These are phyloP conservation scores for Apomyelois bistriatella DNA, from an alignment of 2,888 invertebrate genomes.

Conservation along the genomic window DNA sequence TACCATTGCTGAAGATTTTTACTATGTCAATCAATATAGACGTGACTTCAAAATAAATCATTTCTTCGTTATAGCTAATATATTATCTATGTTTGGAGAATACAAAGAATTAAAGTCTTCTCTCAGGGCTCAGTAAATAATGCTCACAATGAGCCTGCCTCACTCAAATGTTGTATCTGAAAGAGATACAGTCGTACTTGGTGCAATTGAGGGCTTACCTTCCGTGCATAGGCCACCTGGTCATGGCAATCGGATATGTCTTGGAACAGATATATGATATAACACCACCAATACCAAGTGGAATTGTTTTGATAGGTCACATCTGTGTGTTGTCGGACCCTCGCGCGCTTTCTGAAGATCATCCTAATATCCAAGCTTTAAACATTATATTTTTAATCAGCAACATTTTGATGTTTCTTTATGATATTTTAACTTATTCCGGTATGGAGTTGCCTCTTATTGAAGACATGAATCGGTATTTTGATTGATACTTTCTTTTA, in stretches of 20 bases:
- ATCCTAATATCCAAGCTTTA: slow-evolving; percentile 41
- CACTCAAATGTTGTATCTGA: slow-evolving; percentile 36
- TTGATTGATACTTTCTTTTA: slow-evolving; percentile 11
- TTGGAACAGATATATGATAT: slow-evolving; percentile 49
- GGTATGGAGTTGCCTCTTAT: slow-evolving; percentile 23
- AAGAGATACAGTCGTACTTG: slow-evolving; percentile 10
- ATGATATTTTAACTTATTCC: slow-evolving; percentile 40
- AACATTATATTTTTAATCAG: slow-evolving; percentile 52
- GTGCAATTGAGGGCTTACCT: slow-evolving; percentile 36
- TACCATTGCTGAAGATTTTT: slow-evolving; percentile 27
- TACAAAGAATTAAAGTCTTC: slow-evolving; percentile 35
- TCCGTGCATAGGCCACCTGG: slow-evolving; percentile 52
- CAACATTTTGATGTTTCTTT: slow-evolving; percentile 52
- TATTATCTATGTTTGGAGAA: slow-evolving; percentile 40
- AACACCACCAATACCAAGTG: slow-evolving; percentile 56
- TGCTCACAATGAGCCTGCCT: background rate
- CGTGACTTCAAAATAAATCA: slow-evolving; percentile 29
- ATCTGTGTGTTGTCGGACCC: slow-evolving; percentile 52
- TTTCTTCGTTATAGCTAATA: slow-evolving; percentile 37
- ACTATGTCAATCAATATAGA: slow-evolving; percentile 23
- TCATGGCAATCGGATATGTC: slow-evolving; percentile 64
- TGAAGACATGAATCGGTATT: slow-evolving; percentile 18
- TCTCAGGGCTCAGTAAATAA: slow-evolving; percentile 8
- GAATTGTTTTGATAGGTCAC: slow-evolving; percentile 56
- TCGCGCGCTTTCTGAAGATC: slow-evolving; percentile 35